Percentiles rank a stretch among this genome's conserved stretches.
phyloP scores from a whole-genome alignment of 2,888 invertebrate genomes.

The Malthinus flaveolus region DNA sequence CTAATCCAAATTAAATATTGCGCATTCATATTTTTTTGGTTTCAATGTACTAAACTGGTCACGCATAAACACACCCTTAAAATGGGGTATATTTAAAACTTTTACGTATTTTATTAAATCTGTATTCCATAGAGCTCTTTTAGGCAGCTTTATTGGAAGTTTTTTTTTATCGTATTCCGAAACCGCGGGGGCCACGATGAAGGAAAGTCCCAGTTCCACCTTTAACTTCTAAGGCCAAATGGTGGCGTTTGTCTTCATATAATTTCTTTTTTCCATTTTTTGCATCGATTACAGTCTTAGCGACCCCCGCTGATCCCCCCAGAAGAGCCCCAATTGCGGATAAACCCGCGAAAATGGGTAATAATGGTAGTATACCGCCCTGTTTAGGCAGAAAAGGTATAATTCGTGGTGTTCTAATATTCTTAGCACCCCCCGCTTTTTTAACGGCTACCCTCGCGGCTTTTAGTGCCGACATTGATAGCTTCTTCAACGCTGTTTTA shows the following conservation, averaged over 20 bases:
- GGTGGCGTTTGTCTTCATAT: not conserved
- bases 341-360: conserved; percentile 23
- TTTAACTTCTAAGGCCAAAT: not conserved
- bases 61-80: conserved; percentile 41
- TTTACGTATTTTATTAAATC: conserved; percentile 32
- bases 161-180: not conserved
- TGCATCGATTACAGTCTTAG: not conserved
- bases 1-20: conserved; percentile 44
- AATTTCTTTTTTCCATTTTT: not conserved
- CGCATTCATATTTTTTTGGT: conserved; percentile 36
- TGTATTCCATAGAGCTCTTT: conserved; percentile 33
- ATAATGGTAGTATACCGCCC: conserved; percentile 14
- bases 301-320: not conserved
- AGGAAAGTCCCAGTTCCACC: not conserved
- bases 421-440: not conserved
- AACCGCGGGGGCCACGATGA: not conserved
- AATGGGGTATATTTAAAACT: conserved; percentile 25
- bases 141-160: conserved; percentile 28
- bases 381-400: conserved; percentile 2
- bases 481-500: not conserved
- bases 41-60: conserved; percentile 29
- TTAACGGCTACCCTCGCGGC: not conserved
- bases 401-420: not conserved
- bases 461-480: not conserved
- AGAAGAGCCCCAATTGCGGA: not conserved